Conservation (phyloP, 2,888 invertebrate genomes). For the Pterobdella sp. region DNA sequence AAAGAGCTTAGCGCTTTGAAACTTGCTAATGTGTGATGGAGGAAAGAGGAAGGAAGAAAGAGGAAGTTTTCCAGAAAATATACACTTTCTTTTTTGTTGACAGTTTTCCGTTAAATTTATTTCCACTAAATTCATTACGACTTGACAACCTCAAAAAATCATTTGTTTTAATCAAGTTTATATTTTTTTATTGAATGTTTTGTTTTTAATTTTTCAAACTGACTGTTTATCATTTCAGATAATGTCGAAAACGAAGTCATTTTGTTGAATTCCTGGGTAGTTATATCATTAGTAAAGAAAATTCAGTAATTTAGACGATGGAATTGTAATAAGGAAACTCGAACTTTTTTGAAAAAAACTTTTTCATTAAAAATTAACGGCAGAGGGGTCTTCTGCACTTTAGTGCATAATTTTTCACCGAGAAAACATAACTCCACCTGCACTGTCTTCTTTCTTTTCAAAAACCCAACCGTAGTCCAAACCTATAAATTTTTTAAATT, state of each 20-base stretch:
- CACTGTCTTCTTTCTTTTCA: not conserved
- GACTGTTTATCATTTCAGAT: conserved; percentile 16
- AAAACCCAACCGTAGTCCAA: not conserved
- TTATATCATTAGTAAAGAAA: not conserved
- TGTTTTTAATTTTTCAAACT: not conserved
- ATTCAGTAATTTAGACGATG: not conserved
- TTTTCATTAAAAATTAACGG: conserved; percentile 20
- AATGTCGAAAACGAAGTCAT: not conserved
- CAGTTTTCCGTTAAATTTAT: not conserved
- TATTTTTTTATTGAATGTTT: not conserved
- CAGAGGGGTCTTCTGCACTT: not conserved
- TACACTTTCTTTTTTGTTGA: not conserved
- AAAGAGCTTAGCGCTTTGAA: conserved; percentile 18
- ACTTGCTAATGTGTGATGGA: conserved; percentile 9
- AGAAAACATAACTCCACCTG: conserved; percentile 17
- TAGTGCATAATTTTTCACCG: conserved; percentile 9
- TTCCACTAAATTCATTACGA: conserved; percentile 18
- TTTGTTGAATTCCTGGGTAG: conserved; percentile 21
- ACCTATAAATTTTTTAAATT: not conserved
- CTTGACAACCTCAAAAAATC: not conserved
- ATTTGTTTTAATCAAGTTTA: not conserved
- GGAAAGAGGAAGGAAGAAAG: conserved; percentile 20
- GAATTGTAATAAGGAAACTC: not conserved
- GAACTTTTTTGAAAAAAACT: conserved; percentile 19
- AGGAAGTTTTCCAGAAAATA: not conserved